Evolutionary conservation across 2,888 invertebrate genomes (phyloP), one percentile per base, ranked within the genome.

Genomic region (Anagyrus pseudococci): DNA sequence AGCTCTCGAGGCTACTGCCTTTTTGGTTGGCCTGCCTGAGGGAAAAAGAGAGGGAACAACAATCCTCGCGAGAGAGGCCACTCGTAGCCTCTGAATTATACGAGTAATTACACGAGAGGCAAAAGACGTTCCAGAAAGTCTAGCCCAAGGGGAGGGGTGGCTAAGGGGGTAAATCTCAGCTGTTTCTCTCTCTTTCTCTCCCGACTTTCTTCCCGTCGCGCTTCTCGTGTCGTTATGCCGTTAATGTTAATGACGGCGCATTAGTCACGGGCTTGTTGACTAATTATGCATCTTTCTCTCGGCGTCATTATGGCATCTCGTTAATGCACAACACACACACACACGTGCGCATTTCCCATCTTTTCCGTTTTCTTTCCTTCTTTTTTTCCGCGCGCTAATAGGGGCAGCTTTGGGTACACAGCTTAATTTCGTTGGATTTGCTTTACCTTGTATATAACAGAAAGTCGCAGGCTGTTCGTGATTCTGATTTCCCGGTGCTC

Each of bases 231-330:
- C 13, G 20, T 15, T 22, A n/a, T n/a, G 44, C 52, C 33, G 52
- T 26, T 48, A 46, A 60, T 49, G 48, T 50, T 61, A 56, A 55
- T 37, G 50, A 50, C 50, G 25, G 26, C 15, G 40, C 56, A 61
- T 61, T 56, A 61, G 61, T 61, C 56, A 46, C 61, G n/a, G 50
- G 25, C 53, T 23, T 40, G 44, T 15, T 49, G 58, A 59, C 55
- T 59, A 64, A 64, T 64, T 64, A 64, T 53, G 22, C 40, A 33
- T 40, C 40, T 33, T 37, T 6, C 46, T 50, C 44, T 58, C 23
- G 15, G 13, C 7, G 15, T 10, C 20, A 8, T 37, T 37, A 37
- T 37, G 13, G 33, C 4, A 8, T 37, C 8, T 37, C 33, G 3
- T 37, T 4, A 2, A 13, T 15, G 3, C 10, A 29, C 29, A 29